Percentiles rank a stretch among this genome's conserved stretches.
Evolutionary conservation across 2,113 vertebrate genomes (phyloP).

Genomic region (Pygathrix nemaeus): DNA sequence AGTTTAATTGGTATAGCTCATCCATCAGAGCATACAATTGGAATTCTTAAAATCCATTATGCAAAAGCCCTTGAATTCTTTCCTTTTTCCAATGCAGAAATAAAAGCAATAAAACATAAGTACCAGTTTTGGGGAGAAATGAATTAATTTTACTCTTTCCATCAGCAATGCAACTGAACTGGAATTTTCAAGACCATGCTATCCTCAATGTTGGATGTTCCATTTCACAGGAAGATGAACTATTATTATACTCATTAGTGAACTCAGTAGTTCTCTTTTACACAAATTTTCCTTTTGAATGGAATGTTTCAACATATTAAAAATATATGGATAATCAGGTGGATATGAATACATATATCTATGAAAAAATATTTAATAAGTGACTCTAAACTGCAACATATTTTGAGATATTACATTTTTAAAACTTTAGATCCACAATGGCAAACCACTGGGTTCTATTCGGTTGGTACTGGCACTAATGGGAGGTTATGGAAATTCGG

Average conservation of each 20-base stretch:
- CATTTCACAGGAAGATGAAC: constrained; percentile 3
- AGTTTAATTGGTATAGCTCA: neutral
- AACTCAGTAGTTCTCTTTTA: neutral
- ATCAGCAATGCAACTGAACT: constrained; percentile 19
- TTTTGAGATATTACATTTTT: neutral
- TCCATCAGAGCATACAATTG: neutral
- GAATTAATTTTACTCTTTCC: neutral
- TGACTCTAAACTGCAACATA: neutral
- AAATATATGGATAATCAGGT: neutral
- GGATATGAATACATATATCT: neutral
- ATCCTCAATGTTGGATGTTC: neutral
- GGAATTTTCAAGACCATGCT: neutral
- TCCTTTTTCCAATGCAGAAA: neutral
- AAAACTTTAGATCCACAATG: neutral
- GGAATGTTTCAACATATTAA: neutral
- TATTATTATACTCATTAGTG: neutral
- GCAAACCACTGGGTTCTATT: neutral
- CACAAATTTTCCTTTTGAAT: neutral
- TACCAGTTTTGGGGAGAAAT: neutral
- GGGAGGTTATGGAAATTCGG: neutral
- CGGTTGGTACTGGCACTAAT: neutral
- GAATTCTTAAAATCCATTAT: neutral
- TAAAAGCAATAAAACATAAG: neutral
- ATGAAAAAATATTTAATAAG: neutral
- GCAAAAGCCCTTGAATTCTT: neutral